Evolutionary conservation across 1,140 invertebrate genomes (phyloP), one percentile per base, ranked within the genome.

Genomic region (Saccostrea cuccullata): DNA sequence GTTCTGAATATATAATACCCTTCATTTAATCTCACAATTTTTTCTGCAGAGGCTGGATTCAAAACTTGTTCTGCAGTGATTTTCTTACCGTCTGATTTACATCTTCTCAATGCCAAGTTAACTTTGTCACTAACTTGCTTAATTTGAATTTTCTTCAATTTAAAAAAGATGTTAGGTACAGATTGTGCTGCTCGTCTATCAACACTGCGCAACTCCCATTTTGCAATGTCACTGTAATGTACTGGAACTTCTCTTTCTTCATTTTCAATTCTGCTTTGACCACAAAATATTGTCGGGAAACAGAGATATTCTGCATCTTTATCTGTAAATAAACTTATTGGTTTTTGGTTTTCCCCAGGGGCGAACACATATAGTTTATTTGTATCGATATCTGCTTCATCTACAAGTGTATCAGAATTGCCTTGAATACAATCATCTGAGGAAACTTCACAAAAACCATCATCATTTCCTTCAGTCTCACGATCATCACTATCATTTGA

Each of bases 271-370:
- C 89, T 15, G 30, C 70, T 85, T 13, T 90, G 67, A 6, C 90
- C 90, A 90, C 85, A 87, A 86, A 87, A 89, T 86, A 90, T 90
- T 23, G 83, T 83, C n/a, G 86, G 88, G 86, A 90, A 90, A 82
- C 67, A 60, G 40, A 87, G 40, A 60, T 87, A 84, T 60, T 89
- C 86, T 58, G 86, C 30, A 89, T 87, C 30, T 85, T 87, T 58
- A 89, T 90, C 86, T 47, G 47, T 17, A 84, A 58, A 90, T 40
- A 90, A 56, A 90, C 86, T 83, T 40, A 90, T 6, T 83, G 88
- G 90, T 23, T 26, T 26, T 30, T 87, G 70, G 17, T 82, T 82
- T 86, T 90, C 90, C 15, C 90, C 90, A 55, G 90, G 86, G 17
- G 90, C 90, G 89, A 87, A 90, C 15, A 85, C 40, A 77, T 89